Conservation (phyloP, 2,113 vertebrate genomes). For the Puntigrus tetrazona region DNA sequence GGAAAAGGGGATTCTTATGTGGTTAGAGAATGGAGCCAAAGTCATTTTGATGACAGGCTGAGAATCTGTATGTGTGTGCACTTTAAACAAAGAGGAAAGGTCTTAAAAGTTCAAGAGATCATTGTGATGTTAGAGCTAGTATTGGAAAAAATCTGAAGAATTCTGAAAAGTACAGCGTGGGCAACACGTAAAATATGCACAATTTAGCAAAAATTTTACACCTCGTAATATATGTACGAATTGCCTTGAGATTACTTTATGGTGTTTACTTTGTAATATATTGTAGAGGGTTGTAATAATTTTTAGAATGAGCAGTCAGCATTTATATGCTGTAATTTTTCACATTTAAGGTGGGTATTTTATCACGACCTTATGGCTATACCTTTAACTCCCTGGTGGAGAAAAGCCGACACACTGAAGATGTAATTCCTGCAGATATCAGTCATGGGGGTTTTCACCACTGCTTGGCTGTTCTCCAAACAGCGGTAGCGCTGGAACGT, state of each 20-base stretch:
- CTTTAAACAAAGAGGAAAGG: not conserved
- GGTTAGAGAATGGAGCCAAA: slow-evolving; percentile 1
- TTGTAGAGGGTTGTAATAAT: too few relatives aligned
- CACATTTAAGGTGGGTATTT: not conserved
- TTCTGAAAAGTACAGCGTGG: not conserved
- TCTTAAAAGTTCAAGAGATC: not conserved
- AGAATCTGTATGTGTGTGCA: not conserved
- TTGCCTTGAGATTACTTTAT: too few relatives aligned
- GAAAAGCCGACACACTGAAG: slow-evolving; percentile 90
- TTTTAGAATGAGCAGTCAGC: too few relatives aligned
- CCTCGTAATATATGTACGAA: too few relatives aligned
- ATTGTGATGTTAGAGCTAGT: not conserved
- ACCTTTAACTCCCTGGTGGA: slow-evolving; percentile 90
- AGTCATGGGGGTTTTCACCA: slow-evolving; percentile 89
- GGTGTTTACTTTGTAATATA: too few relatives aligned
- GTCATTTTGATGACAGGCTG: not conserved
- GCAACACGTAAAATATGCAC: too few relatives aligned
- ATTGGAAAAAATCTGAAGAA: not conserved
- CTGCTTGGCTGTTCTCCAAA: slow-evolving; percentile 90
- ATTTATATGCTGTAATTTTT: too few relatives aligned
- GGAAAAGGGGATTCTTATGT: slow-evolving; percentile 8
- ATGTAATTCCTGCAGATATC: slow-evolving; percentile 94
- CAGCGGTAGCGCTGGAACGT: slow-evolving; percentile 95
- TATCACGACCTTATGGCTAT: slow-evolving; percentile 26
- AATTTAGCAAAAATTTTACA: too few relatives aligned